phyloP scores from a whole-genome alignment of 1,140 invertebrate genomes.

The Aporrectodea caliginosa region DNA sequence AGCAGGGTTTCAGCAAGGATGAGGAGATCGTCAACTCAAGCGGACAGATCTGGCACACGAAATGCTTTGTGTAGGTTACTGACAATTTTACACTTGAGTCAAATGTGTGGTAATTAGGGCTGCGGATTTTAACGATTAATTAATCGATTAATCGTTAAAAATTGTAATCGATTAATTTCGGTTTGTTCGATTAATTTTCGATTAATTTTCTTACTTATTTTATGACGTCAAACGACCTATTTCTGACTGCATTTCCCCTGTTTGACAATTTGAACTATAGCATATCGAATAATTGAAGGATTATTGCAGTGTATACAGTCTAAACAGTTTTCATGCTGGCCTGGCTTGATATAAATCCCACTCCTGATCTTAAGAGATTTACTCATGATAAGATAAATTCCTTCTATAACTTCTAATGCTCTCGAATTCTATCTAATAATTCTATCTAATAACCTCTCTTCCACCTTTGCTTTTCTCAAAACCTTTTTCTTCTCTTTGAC shows the following conservation, averaged over 20 bases:
- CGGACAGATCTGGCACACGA: constrained; percentile 96
- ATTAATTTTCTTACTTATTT: no score
- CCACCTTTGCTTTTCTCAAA: no score
- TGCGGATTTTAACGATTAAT: neutral
- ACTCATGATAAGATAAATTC: neutral
- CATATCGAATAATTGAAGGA: no score
- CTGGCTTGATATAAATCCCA: neutral
- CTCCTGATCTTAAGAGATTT: neutral
- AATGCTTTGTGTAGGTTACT: constrained; percentile 87
- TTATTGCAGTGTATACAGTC: no score
- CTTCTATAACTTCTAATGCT: no score
- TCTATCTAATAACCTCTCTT: no score
- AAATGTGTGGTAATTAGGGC: neutral
- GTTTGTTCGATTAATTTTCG: no score
- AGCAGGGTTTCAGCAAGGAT: constrained; percentile 84
- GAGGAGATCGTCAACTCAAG: constrained; percentile 99
- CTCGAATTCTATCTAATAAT: no score
- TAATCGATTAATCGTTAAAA: neutral
- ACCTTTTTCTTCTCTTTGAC: no score
- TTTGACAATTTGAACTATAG: no score
- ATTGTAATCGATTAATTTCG: neutral
- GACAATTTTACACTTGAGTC: neutral
- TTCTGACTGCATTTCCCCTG: neutral
- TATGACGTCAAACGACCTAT: no score
- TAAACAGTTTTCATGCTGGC: no score